Conservation (phyloP, 2,113 vertebrate genomes). For the Trichechus manatus region DNA sequence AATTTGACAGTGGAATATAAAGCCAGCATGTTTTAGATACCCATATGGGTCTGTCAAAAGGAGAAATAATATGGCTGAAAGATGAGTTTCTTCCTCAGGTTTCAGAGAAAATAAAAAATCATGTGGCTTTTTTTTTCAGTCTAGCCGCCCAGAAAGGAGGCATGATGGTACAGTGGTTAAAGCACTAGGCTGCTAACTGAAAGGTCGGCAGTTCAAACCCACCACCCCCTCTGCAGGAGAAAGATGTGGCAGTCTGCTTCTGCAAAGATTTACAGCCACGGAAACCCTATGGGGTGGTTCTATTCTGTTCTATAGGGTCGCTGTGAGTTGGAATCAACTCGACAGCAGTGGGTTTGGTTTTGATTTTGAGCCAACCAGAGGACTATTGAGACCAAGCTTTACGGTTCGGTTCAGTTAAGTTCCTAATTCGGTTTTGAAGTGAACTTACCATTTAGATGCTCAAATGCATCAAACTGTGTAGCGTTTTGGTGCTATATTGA, state of each 20-base stretch:
- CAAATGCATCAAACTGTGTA: neutral
- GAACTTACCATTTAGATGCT: neutral
- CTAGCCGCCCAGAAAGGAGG: neutral
- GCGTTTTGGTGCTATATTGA: neutral
- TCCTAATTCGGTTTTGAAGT: slow-evolving; percentile 26
- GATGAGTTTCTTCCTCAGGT: neutral
- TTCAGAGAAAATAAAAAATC: neutral
- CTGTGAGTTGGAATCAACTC: too few species aligned
- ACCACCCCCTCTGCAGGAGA: too few species aligned
- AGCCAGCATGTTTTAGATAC: neutral
- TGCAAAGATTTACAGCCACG: too few species aligned
- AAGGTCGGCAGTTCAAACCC: too few species aligned
- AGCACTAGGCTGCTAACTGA: too few species aligned
- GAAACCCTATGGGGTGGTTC: too few species aligned
- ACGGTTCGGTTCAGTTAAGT: neutral
- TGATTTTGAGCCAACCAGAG: neutral
- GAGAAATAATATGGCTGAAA: neutral
- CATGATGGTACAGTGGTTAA: too few species aligned
- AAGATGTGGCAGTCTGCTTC: too few species aligned
- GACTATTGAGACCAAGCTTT: neutral
- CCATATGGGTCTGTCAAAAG: neutral
- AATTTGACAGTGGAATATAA: neutral
- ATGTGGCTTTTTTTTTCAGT: neutral
- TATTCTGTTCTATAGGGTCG: too few species aligned
- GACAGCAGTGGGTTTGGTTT: too few species aligned